Evolutionary conservation across 2,888 invertebrate genomes (phyloP).

Genomic region (Meghimatium bilineatum): DNA sequence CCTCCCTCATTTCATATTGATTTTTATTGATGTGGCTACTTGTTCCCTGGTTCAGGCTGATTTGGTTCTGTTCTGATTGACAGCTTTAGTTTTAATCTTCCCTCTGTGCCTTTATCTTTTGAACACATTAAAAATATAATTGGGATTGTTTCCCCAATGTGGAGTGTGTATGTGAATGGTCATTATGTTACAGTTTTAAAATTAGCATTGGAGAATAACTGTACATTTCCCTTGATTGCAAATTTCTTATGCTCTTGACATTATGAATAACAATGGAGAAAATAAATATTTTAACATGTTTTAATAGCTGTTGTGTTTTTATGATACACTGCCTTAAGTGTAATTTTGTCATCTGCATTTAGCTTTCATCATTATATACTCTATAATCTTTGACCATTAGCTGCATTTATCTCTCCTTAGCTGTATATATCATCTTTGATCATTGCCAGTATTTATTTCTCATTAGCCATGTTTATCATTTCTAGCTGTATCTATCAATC

Average conservation of each 20-base stretch:
- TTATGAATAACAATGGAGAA: neutral
- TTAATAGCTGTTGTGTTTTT: neutral
- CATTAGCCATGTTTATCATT: too few species aligned
- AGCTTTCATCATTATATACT: too few species aligned
- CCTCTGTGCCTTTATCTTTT: conserved; percentile 13
- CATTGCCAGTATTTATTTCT: too few species aligned
- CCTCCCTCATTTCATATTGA: neutral
- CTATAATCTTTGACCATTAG: too few species aligned
- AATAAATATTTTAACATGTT: conserved; percentile 22
- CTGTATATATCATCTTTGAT: too few species aligned
- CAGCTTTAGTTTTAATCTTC: neutral
- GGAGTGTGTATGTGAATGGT: neutral
- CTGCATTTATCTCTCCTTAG: too few species aligned
- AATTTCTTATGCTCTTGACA: neutral
- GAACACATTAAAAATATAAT: neutral
- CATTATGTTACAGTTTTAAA: neutral
- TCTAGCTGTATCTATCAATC: too few species aligned
- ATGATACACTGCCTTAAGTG: neutral
- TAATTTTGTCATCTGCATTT: neutral
- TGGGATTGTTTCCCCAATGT: neutral
- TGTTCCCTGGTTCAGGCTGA: neutral
- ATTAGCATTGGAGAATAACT: neutral
- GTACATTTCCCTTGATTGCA: neutral
- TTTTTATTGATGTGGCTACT: neutral
- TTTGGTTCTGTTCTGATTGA: conserved; percentile 6